Conservation (phyloP, 2,113 vertebrate genomes). For the Enhydra lutris region DNA sequence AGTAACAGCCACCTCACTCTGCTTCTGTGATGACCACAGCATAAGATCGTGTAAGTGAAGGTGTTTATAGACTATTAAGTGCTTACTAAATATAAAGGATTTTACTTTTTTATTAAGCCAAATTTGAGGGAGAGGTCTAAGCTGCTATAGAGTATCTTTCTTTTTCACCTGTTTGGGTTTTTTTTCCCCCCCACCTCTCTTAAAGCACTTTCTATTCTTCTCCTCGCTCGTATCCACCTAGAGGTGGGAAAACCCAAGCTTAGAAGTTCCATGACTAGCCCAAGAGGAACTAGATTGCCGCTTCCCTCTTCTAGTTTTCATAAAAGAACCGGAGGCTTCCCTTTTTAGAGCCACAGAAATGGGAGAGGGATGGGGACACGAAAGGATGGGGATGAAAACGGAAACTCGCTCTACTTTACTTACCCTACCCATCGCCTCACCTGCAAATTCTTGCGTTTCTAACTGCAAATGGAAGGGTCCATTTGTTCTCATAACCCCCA, state of each 20-base stretch:
- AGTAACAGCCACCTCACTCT: accelerated
- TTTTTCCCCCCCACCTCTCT: neutral
- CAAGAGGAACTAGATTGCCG: neutral
- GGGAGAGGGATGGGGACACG: neutral
- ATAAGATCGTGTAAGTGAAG: accelerated
- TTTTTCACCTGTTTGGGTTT: neutral
- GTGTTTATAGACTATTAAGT: neutral
- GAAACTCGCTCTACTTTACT: neutral
- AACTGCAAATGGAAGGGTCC: neutral
- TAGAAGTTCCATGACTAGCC: neutral
- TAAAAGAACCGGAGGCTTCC: neutral
- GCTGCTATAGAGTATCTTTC: neutral
- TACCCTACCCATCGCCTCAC: neutral
- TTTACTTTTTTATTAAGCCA: neutral
- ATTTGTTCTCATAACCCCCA: neutral
- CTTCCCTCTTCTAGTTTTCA: neutral
- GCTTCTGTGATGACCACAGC: neutral
- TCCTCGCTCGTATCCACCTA: neutral
- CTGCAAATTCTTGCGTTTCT: neutral
- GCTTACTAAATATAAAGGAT: neutral
- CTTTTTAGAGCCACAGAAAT: neutral
- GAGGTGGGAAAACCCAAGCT: neutral
- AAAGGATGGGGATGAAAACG: too few species aligned
- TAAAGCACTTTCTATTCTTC: neutral
- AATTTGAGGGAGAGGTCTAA: neutral